Evolutionary conservation across 92 coral and sea anemone species (phyloP).

Genomic region (Diadumene lineata): DNA sequence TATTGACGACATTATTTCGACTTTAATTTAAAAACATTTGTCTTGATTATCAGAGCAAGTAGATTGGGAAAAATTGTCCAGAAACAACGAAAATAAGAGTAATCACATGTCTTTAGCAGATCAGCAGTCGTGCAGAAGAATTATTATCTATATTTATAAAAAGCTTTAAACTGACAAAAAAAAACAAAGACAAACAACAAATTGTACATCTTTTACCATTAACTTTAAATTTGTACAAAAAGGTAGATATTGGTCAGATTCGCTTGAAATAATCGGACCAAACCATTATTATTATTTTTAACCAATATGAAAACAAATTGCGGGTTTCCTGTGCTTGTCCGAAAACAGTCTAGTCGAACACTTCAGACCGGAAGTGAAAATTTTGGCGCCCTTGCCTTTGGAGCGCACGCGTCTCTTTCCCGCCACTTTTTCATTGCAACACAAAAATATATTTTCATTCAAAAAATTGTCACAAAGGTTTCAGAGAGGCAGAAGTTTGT

Average conservation of each 20-base stretch:
- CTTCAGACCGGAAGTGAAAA: constrained; percentile 6
- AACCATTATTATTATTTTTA: not conserved
- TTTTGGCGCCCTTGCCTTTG: constrained; percentile 3
- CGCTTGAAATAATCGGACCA: too few relatives aligned
- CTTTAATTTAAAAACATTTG: not conserved
- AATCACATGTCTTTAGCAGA: not conserved
- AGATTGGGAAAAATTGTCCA: too few relatives aligned
- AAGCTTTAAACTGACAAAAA: not conserved
- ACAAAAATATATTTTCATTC: constrained; percentile 2
- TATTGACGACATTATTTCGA: constrained; percentile 3
- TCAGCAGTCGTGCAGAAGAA: not conserved
- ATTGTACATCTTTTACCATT: not conserved
- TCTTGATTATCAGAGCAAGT: too few relatives aligned
- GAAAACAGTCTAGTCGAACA: constrained; percentile 7
- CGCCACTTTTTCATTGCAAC: constrained; percentile 34
- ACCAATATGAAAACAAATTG: not conserved
- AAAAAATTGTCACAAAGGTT: constrained; percentile 12
- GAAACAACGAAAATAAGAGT: too few relatives aligned
- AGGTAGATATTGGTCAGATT: too few relatives aligned
- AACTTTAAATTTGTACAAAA: not conserved
- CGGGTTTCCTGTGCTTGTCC: not conserved
- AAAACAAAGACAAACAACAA: not conserved
- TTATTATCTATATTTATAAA: too few relatives aligned
- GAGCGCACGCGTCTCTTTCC: constrained; percentile 30
- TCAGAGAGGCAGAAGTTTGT: not conserved